Evolutionary conservation across 2,113 vertebrate genomes (phyloP).

Genomic region (Sminthopsis crassicaudata): DNA sequence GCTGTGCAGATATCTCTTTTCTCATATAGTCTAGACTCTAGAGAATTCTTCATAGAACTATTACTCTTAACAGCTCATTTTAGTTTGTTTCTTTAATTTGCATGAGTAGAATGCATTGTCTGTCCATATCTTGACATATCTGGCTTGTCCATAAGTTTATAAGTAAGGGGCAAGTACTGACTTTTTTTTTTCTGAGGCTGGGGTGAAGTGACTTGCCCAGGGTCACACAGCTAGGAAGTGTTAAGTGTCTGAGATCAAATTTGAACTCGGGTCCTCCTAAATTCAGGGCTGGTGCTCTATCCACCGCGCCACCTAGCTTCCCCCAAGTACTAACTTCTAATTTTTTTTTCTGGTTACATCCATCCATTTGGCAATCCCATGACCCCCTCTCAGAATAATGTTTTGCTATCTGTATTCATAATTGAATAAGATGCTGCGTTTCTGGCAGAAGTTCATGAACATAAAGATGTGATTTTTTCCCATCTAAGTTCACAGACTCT

Average conservation of each 20-base stretch:
- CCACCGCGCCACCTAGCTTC: too few relatives aligned
- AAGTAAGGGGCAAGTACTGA: constrained; percentile 16
- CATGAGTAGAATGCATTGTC: not conserved
- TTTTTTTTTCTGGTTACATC: not conserved
- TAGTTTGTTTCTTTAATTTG: constrained; percentile 63
- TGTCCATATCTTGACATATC: constrained; percentile 8
- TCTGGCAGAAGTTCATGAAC: not conserved
- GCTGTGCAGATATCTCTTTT: constrained; percentile 54
- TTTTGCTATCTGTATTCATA: not conserved
- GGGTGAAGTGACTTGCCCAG: too few relatives aligned
- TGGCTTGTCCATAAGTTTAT: constrained; percentile 38
- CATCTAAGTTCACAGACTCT: not conserved
- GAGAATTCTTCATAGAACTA: not conserved
- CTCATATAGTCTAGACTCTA: constrained; percentile 26
- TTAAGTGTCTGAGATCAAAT: too few relatives aligned
- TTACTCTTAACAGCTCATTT: constrained; percentile 35
- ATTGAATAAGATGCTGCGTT: not conserved
- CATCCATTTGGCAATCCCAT: not conserved
- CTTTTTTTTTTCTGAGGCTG: too few relatives aligned
- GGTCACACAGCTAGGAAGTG: too few relatives aligned
- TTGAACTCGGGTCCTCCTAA: too few relatives aligned
- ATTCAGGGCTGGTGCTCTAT: too few relatives aligned
- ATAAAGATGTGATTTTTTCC: not conserved
- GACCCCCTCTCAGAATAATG: not conserved
- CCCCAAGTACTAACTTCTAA: constrained; percentile 6